phyloP scores from a whole-genome alignment of 2,113 vertebrate species.

The Phalacrocorax brasilianus region DNA sequence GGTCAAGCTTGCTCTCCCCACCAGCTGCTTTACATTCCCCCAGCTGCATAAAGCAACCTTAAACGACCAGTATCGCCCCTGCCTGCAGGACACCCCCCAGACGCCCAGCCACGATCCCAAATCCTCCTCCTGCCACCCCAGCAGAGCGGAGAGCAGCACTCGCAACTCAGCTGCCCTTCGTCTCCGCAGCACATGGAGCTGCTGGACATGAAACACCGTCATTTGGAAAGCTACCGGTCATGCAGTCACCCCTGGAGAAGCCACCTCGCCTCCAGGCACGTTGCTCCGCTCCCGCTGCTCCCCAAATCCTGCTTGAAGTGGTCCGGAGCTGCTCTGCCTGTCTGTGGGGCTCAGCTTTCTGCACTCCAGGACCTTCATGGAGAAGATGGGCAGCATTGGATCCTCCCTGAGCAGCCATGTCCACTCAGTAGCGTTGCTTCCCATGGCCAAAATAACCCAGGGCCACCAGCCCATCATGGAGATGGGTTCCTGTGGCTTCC shows the following conservation, averaged over 20 bases:
- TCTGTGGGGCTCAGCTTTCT: not conserved
- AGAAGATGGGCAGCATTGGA: not conserved
- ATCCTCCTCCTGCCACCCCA: not conserved
- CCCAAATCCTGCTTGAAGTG: not conserved
- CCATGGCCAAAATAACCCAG: not conserved
- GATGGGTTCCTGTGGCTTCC: not conserved
- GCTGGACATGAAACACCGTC: accelerated
- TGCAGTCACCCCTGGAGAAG: not conserved
- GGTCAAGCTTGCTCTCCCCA: accelerated
- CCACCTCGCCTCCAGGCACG: not conserved
- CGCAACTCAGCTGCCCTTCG: accelerated
- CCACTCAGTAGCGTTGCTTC: not conserved
- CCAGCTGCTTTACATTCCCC: not conserved
- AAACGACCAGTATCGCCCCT: not conserved
- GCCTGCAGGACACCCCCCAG: not conserved
- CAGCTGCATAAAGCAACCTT: not conserved
- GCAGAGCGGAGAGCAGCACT: not conserved
- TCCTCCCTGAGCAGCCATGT: not conserved
- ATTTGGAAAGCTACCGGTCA: not conserved
- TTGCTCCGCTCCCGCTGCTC: not conserved
- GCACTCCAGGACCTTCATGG: not conserved
- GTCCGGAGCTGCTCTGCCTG: not conserved
- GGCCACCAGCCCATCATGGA: not conserved
- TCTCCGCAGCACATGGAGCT: accelerated
- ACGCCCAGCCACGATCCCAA: not conserved